Base-by-base conservation (phyloP, 2,113 vertebrate species). In the Mormyrus iriodes region DNA sequence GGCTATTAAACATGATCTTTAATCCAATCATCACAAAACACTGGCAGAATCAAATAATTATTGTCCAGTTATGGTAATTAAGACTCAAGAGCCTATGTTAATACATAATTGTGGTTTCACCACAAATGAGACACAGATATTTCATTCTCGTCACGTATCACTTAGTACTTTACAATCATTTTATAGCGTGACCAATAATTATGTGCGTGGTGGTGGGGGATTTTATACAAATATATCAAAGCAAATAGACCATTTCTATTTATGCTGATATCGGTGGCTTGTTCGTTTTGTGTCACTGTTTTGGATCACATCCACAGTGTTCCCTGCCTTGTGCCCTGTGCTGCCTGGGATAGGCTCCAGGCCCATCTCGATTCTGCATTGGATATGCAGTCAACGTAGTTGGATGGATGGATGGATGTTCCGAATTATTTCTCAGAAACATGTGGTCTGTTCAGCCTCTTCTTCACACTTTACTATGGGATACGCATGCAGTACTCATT, bases 1-100 rank as follows among this genome's bases (percentile, higher is more conserved):
- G n/a, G 84, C 84, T 51, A 35, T 52, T 85, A 15, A 52, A 85
- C n/a, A 51, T 85, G 84, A 52, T 24, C n/a, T 85, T 85, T 85
- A 51, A 51, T 85, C 48, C n/a, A 17, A 13, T n/a, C 24, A 5
- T 51, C 48, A 85, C 24, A 51, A 49, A 51, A 15, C 48, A 17
- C 84, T 51, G n/a, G 9, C 46, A 85, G 52, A 52, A 85, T 85
- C 15, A 52, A 13, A 48, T 24, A 12, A 84, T 84, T 84, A 85
- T 85, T 31, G 84, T 44, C n/a, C 48, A 49, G 7, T 85, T 85
- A 27, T 52, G 10, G 12, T 51, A 51, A 85, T 51, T 85, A 31
- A 85, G 24, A 15, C 84, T 85, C n/a, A 31, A 85, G n/a, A 85
- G 84, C 48, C 19, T 44, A 15, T 31, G 7, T 51, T 85, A 2